phyloP scores from a whole-genome alignment of 2,797 vertebrate species.

The Rhinatrema bivittatum region DNA sequence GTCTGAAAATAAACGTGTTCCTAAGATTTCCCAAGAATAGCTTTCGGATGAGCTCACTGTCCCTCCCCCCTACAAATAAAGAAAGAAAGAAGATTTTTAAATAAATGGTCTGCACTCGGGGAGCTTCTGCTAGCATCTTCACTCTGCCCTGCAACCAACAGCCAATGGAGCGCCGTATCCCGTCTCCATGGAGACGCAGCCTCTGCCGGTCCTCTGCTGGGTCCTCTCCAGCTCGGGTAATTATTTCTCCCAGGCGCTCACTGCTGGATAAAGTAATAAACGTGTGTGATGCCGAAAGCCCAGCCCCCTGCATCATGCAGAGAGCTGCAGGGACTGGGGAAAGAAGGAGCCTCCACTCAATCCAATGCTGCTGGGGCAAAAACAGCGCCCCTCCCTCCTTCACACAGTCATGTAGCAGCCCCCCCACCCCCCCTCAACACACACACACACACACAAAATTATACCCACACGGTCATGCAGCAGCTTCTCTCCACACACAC shows the following conservation, averaged over 20 bases:
- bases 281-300: too few relatives aligned
- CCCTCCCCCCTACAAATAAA: not conserved
- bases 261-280: not conserved
- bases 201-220: not conserved
- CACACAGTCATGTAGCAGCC: too few relatives aligned
- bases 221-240: conserved; percentile 10
- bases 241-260: conserved; percentile 11
- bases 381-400: too few relatives aligned
- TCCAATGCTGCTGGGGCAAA: too few relatives aligned
- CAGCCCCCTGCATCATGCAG: too few relatives aligned
- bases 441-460: not conserved
- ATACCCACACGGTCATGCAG: not conserved
- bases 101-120: conserved; percentile 14
- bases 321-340: too few relatives aligned
- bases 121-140: not conserved
- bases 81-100: conserved; percentile 9
- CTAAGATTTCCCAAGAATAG: too few relatives aligned
- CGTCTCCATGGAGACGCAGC: not conserved
- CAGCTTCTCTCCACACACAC: too few relatives aligned
- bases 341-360: too few relatives aligned
- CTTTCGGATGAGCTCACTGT: not conserved
- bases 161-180: not conserved
- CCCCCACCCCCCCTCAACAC: not conserved
- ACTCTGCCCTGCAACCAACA: not conserved
- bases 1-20: too few relatives aligned